These are phyloP conservation scores for Ceyx cyanopectus DNA, from an alignment of 2,113 vertebrate genomes.

Conservation along the genomic window DNA sequence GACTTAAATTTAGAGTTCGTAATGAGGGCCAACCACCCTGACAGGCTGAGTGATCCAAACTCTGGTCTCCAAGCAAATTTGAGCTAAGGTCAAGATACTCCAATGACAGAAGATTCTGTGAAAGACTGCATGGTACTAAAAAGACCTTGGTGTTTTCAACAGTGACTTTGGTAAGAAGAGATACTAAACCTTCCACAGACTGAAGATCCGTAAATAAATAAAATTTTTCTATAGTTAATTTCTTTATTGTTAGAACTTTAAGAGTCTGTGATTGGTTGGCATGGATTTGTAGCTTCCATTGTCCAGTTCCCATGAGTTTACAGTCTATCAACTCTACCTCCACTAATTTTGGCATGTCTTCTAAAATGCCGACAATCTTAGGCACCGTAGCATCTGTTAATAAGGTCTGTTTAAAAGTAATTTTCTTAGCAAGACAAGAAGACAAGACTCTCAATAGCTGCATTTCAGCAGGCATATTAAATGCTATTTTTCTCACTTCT, in stretches of 20 bases:
- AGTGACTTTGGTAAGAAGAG: background rate
- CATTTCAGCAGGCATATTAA: background rate
- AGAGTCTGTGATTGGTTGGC: constrained; percentile 11
- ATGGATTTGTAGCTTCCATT: background rate
- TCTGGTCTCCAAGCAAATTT: constrained; percentile 79
- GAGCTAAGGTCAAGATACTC: constrained; percentile 81
- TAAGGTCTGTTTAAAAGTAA: constrained; percentile 64
- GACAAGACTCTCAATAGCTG: background rate
- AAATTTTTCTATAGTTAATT: constrained; percentile 2
- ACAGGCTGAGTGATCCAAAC: constrained; percentile 73
- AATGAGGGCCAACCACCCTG: constrained; percentile 42
- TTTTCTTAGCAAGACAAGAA: background rate
- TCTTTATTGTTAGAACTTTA: constrained; percentile 11
- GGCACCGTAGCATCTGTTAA: constrained; percentile 55
- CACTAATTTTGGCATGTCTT: constrained; percentile 5
- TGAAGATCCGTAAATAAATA: constrained; percentile 72
- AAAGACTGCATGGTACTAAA: background rate
- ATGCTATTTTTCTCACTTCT: constrained; percentile 70
- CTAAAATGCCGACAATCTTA: background rate
- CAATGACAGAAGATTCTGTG: constrained; percentile 46
- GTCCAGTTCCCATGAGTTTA: constrained; percentile 65
- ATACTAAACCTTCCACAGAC: background rate
- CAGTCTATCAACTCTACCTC: constrained; percentile 66
- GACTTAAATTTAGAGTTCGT: constrained; percentile 79
- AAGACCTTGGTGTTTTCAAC: constrained; percentile 78